A percentile compares a stretch with the other conserved stretches of the same genome.
phyloP scores from a whole-genome alignment of 2,113 vertebrate genomes.

The Loxodonta africana region DNA sequence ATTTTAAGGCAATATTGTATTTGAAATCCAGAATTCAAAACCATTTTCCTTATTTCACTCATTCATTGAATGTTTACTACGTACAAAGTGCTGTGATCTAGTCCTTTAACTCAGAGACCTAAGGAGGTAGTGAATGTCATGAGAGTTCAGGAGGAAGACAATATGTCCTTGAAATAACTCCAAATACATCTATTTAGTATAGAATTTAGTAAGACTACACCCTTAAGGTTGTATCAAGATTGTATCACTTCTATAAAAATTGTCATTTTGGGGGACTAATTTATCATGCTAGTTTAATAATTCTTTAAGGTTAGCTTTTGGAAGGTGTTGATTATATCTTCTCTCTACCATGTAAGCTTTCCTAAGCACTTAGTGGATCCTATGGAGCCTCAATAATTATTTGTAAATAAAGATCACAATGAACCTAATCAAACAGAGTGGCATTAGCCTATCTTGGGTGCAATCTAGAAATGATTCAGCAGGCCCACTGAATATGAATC shows the following conservation, averaged over 20 bases:
- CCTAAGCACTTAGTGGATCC: slow-evolving; percentile 44
- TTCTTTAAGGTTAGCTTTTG: neutral
- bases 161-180: neutral
- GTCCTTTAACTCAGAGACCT: neutral
- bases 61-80: neutral
- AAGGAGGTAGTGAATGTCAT: neutral
- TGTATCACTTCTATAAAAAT: slow-evolving; percentile 10
- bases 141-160: slow-evolving; percentile 7
- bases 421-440: slow-evolving; percentile 12
- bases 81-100: neutral
- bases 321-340: neutral
- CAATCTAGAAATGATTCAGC: slow-evolving; percentile 16
- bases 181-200: slow-evolving; percentile 27
- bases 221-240: neutral
- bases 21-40: slow-evolving; percentile 38
- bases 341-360: neutral
- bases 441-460: slow-evolving; percentile 14
- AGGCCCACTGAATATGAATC: slow-evolving; percentile 23
- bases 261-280: neutral
- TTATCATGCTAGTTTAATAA: neutral
- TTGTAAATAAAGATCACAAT: slow-evolving; percentile 57
- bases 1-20: slow-evolving; percentile 32
- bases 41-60: neutral
- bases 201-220: slow-evolving; percentile 43
- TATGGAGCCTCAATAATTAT: slow-evolving; percentile 2